phyloP scores from a whole-genome alignment of 1,140 invertebrate genomes.

The Macrosteles quadrilineatus region DNA sequence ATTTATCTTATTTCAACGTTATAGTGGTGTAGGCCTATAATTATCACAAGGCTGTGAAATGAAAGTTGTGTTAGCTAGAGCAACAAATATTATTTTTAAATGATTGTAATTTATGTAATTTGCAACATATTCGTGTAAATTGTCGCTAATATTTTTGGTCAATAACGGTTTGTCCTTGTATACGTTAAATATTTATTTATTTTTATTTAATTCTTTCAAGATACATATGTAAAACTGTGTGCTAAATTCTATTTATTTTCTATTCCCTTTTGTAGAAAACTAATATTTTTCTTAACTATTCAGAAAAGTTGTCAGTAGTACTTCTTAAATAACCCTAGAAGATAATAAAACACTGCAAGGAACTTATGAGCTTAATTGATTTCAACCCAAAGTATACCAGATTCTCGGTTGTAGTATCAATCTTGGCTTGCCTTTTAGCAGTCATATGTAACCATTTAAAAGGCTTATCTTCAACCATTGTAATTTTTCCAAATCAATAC shows the following conservation, averaged over 20 bases:
- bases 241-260: not conserved
- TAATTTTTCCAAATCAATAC: too few species aligned
- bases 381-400: too few species aligned
- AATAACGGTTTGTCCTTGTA: not conserved
- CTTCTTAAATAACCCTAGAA: slow-evolving; percentile 4
- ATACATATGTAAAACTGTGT: too few species aligned
- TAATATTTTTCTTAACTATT: not conserved
- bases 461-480: too few species aligned
- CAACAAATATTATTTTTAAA: slow-evolving; percentile 1
- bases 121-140: slow-evolving; percentile 6
- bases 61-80: slow-evolving; percentile 16
- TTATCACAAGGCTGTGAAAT: not conserved
- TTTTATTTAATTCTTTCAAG: too few species aligned
- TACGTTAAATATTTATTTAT: not conserved
- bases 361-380: too few species aligned
- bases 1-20: not conserved
- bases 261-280: slow-evolving; percentile 7
- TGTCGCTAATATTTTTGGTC: slow-evolving; percentile 9
- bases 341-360: slow-evolving; percentile 11
- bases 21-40: slow-evolving; percentile 1
- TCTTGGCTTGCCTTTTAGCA: too few species aligned
- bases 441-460: too few species aligned
- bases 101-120: not conserved
- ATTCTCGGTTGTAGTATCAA: too few species aligned
- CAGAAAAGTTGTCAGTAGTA: not conserved